Evolutionary conservation across 2,113 vertebrate species (phyloP).

Genomic region (Pollimyrus isidori): DNA sequence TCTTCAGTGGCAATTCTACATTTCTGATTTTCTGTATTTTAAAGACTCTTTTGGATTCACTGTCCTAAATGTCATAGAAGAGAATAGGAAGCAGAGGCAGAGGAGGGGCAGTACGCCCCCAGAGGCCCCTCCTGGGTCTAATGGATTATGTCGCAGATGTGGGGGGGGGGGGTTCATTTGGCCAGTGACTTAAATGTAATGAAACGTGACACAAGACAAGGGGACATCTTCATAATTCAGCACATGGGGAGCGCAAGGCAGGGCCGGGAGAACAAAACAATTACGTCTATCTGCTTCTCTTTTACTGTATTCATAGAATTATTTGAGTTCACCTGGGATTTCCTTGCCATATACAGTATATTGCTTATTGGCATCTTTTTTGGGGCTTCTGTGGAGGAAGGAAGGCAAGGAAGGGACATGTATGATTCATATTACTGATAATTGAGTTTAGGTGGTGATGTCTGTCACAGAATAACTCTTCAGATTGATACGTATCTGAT

Average conservation of each 20-base stretch:
- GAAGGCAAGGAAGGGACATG: not conserved
- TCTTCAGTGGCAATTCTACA: not conserved
- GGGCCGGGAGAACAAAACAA: not conserved
- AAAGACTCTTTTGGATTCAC: not conserved
- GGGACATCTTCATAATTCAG: not conserved
- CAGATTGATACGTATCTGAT: not conserved
- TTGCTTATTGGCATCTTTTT: not conserved
- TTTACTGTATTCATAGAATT: not conserved
- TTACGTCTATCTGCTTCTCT: not conserved
- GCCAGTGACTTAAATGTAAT: not conserved
- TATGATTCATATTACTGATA: not conserved
- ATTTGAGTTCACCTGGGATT: not conserved
- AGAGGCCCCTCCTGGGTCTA: not conserved
- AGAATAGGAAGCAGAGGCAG: not conserved
- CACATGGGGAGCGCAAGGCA: not conserved
- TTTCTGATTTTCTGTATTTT: not conserved
- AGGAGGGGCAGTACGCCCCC: not conserved
- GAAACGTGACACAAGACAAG: not conserved
- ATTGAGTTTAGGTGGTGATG: not conserved
- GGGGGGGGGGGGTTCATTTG: not conserved
- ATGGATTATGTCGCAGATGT: not conserved
- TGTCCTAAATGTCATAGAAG: not conserved
- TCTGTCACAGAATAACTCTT: not conserved
- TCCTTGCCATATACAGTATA: not conserved
- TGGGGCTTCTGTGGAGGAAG: not conserved